A percentile compares a stretch with the other conserved stretches of the same genome.
Conservation (phyloP, 2,888 invertebrate genomes). For the Atrina japonica region DNA sequence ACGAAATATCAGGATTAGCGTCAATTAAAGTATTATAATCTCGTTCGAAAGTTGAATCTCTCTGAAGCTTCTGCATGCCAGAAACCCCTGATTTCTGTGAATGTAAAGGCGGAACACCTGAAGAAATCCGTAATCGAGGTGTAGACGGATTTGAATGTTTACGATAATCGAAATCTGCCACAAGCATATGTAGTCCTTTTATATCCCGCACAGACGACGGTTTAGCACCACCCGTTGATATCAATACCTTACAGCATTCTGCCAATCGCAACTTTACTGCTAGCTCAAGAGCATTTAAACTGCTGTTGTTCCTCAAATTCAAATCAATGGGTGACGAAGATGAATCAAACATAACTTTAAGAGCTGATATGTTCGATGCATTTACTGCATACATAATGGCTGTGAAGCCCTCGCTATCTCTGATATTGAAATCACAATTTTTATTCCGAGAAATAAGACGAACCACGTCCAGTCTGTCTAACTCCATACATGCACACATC, state of each 20-base stretch:
- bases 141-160: background rate
- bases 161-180: slow-evolving; percentile 40
- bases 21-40: slow-evolving; percentile 9
- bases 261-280: slow-evolving; percentile 64
- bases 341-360: slow-evolving; percentile 59
- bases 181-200: slow-evolving; percentile 55
- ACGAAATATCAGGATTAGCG: background rate
- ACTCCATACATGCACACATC: slow-evolving; percentile 69
- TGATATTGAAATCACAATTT: slow-evolving; percentile 62
- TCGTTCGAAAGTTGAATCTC: slow-evolving; percentile 23
- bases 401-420: slow-evolving; percentile 61
- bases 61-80: background rate
- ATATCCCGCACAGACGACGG: slow-evolving; percentile 53
- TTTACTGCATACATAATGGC: slow-evolving; percentile 66
- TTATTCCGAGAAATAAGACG: slow-evolving; percentile 59
- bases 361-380: slow-evolving; percentile 58
- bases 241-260: slow-evolving; percentile 65
- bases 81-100: background rate
- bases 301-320: slow-evolving; percentile 56
- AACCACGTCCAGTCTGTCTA: slow-evolving; percentile 62
- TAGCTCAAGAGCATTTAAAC: slow-evolving; percentile 61
- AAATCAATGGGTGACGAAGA: slow-evolving; percentile 57
- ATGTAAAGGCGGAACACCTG: background rate
- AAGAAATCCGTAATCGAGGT: background rate
- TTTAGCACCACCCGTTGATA: slow-evolving; percentile 62